These are phyloP conservation scores for Orthonyx spaldingii DNA, from an alignment of 2,113 vertebrate species.

Conservation along the genomic window DNA sequence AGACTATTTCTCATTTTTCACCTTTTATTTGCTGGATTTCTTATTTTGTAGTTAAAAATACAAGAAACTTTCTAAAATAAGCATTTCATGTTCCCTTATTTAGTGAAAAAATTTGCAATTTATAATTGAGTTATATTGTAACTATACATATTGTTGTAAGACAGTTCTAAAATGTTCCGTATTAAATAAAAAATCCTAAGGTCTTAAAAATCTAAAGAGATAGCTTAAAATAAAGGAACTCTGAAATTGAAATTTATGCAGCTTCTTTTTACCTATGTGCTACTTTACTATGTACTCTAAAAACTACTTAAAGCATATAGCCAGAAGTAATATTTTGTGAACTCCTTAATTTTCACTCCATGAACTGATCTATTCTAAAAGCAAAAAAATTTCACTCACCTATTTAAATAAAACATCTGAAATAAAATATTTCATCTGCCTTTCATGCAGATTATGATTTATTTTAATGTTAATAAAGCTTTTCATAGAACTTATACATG, in stretches of 20 bases:
- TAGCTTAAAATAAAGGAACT: neutral
- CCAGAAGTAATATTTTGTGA: neutral
- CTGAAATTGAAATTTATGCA: neutral
- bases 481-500: neutral
- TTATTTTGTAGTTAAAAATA: neutral
- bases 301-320: neutral
- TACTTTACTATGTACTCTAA: neutral
- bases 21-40: neutral
- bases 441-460: neutral
- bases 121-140: neutral
- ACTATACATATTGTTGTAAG: neutral
- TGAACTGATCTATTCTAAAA: neutral
- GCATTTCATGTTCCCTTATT: neutral
- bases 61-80: neutral
- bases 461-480: neutral
- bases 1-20: neutral
- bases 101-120: neutral
- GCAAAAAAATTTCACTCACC: neutral
- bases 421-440: neutral
- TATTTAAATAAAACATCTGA: neutral
- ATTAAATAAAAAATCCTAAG: neutral
- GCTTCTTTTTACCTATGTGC: neutral
- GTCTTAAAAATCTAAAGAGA: neutral
- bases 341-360: neutral
- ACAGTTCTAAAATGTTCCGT: neutral